phyloP scores from a whole-genome alignment of 2,113 vertebrate species.

The Salvelinus sp. region DNA sequence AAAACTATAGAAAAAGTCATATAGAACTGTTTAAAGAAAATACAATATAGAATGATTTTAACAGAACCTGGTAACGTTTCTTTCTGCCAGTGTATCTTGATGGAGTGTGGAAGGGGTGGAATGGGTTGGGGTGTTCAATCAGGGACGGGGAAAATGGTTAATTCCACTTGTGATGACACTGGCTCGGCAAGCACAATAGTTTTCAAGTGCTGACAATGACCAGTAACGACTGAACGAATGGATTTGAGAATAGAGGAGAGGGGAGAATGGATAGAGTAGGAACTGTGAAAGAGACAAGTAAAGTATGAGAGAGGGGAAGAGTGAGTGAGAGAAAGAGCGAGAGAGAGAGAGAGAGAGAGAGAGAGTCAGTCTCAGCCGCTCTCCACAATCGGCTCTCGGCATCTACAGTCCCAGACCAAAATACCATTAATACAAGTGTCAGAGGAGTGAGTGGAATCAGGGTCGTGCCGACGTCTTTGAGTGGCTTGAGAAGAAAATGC shows the following conservation, averaged over 20 bases:
- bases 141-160: slow-evolving; percentile 75
- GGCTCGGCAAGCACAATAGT: slow-evolving; percentile 85
- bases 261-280: slow-evolving; percentile 30
- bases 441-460: slow-evolving; percentile 82
- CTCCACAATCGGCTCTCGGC: slow-evolving; percentile 84
- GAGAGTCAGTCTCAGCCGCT: slow-evolving; percentile 84
- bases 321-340: background rate
- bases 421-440: slow-evolving; percentile 95
- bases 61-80: slow-evolving; percentile 51
- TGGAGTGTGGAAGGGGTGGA: slow-evolving; percentile 64
- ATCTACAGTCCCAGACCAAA: slow-evolving; percentile 83
- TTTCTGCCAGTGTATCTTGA: slow-evolving; percentile 59
- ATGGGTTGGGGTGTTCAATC: slow-evolving; percentile 68
- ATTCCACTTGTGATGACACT: slow-evolving; percentile 85
- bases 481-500: slow-evolving; percentile 80
- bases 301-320: slow-evolving; percentile 40
- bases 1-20: background rate
- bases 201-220: slow-evolving; percentile 81
- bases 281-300: background rate
- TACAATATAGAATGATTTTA: slow-evolving; percentile 48
- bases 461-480: slow-evolving; percentile 67
- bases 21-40: background rate
- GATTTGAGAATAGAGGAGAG: slow-evolving; percentile 53
- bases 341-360: background rate
- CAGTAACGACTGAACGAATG: slow-evolving; percentile 87